Evolutionary conservation across 1,140 invertebrate genomes (phyloP).

Genomic region (Scylla paramamosain): DNA sequence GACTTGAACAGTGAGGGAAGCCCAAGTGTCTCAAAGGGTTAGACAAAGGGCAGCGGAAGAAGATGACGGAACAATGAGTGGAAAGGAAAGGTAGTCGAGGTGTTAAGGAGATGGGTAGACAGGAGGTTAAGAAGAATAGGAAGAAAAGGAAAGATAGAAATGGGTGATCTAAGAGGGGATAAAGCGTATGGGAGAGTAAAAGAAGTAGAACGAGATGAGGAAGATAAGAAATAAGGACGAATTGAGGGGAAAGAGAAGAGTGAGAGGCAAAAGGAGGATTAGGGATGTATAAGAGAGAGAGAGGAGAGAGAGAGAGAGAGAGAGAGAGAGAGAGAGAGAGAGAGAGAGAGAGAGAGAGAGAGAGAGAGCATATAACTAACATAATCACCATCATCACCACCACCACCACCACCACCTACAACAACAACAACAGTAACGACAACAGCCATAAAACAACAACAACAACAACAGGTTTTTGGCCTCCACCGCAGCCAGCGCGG

Average conservation of each 20-base stretch:
- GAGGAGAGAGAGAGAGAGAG: slow-evolving; percentile 15
- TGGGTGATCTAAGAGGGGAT: not conserved
- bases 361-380: not conserved
- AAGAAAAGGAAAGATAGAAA: not conserved
- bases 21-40: not conserved
- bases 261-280: not conserved
- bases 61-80: no score
- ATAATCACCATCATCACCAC: not conserved
- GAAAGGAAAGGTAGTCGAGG: not conserved
- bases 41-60: no score
- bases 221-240: not conserved
- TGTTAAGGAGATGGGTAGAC: no score
- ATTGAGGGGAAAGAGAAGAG: not conserved
- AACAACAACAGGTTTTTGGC: not conserved
- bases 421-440: not conserved
- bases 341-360: not conserved
- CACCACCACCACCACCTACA: not conserved
- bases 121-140: not conserved
- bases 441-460: not conserved
- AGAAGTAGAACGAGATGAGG: not conserved
- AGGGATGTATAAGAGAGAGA: not conserved
- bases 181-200: not conserved
- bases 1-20: no score
- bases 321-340: not conserved
- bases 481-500: not conserved